Conservation (phyloP, 1,140 invertebrate species). For the Catajapyx aquilonaris region DNA sequence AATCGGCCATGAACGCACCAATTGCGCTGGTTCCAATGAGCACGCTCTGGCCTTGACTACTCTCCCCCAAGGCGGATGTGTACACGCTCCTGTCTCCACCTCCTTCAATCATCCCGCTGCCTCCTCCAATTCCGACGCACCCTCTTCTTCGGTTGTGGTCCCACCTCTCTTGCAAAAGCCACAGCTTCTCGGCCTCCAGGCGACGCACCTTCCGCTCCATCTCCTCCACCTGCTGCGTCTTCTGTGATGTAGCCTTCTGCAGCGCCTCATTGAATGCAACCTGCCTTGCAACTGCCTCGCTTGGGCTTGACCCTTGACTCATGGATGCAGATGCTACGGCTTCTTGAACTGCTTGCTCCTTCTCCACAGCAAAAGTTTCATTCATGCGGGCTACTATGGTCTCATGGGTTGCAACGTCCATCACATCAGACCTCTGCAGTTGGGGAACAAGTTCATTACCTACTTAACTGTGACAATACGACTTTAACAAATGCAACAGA, state of each 20-base stretch:
- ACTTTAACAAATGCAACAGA: too few relatives aligned
- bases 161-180: conserved; percentile 1
- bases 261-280: conserved; percentile 1
- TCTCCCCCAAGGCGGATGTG: too few relatives aligned
- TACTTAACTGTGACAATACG: too few relatives aligned
- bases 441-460: too few relatives aligned
- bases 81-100: too few relatives aligned
- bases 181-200: not conserved
- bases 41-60: too few relatives aligned
- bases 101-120: conserved; percentile 3
- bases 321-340: too few relatives aligned
- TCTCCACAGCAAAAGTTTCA: conserved; percentile 1
- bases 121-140: not conserved
- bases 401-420: not conserved
- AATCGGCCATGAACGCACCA: too few relatives aligned
- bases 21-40: too few relatives aligned
- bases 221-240: conserved; percentile 1
- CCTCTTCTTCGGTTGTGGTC: not conserved
- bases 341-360: too few relatives aligned
- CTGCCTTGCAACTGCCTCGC: not conserved
- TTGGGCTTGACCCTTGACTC: too few relatives aligned
- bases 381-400: not conserved
- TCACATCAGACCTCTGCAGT: too few relatives aligned
- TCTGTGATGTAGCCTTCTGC: not conserved
- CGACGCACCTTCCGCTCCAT: conserved; percentile 1